Evolutionary conservation across 2,888 invertebrate genomes (phyloP), one percentile per base, ranked within the genome.

Genomic region (Xanthia icteritia): DNA sequence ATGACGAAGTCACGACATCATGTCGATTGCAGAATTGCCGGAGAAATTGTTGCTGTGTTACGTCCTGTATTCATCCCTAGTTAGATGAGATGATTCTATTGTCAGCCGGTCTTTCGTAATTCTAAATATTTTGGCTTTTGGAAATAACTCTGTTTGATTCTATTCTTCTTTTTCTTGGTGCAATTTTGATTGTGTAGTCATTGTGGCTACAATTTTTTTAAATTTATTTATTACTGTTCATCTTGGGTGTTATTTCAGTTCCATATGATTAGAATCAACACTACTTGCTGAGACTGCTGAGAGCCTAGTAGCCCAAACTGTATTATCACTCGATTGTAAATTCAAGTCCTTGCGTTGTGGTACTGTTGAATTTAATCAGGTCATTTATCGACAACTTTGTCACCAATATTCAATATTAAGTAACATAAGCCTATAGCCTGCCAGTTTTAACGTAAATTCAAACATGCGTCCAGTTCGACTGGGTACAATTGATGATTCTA

Each of bases 31-130:
- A 63, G 31, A 66, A 65, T 63, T 27, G 51, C 64, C 13, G 31
- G 20, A 64, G 54, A 73, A 73, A 85, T 67, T 48, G 60, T 67
- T 70, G 42, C 76, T 31, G 70, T 31, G 6, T 81, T 81, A 51
- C 68, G 51, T 58, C n/a, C n/a, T 17, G 5, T 6, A 6, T 13
- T 17, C 2, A 27, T 70, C 23, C 8, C 17, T 72, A 13, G 13
- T 17, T 4, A 20, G 20, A 17, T 48, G 36, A 5, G 36, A 13
- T 48, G 17, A 13, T 20, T n/a, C 9, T 27, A 17, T 17, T 36
- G 6, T 5, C 39, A 63, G 42, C 8, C 11, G 1, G 6, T 20
- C 58, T 27, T 48, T 23, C 20, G 20, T 20, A 20, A 51, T 20
- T 36, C 4, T 79, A 2, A 54, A 17, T 75, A 8, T 20, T 51